These are phyloP conservation scores for Penaeus vannamei DNA, from an alignment of 1,140 invertebrate species.

Conservation along the genomic window DNA sequence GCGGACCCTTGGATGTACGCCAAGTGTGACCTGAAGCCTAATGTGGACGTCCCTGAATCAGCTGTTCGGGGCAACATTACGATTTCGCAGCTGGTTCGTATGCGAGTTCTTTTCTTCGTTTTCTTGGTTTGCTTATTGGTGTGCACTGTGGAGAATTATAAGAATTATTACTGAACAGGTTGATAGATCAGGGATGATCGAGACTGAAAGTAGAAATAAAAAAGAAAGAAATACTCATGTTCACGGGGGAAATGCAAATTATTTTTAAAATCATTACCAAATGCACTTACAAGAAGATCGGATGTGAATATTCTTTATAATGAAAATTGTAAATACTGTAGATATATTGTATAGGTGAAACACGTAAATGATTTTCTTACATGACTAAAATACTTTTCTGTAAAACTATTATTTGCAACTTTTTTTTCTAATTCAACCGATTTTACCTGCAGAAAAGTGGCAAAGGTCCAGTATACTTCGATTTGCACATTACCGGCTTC, in stretches of 20 bases:
- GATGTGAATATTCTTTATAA: too few species aligned
- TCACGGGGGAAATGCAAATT: too few species aligned
- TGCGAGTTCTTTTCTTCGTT: neutral
- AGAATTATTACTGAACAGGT: too few species aligned
- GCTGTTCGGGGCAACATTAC: conserved; percentile 2
- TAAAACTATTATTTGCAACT: neutral
- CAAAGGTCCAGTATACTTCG: conserved; percentile 50
- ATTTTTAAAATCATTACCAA: too few species aligned
- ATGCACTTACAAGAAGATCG: too few species aligned
- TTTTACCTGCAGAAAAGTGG: conserved; percentile 27
- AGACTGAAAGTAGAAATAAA: too few species aligned
- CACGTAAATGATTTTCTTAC: too few species aligned
- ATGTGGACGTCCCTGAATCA: conserved; percentile 12
- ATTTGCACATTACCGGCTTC: conserved; percentile 43
- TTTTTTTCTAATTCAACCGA: neutral
- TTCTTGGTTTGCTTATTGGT: neutral
- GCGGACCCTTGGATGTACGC: conserved; percentile 26
- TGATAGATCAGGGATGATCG: too few species aligned
- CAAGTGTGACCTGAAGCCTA: conserved; percentile 18
- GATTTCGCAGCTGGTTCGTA: conserved; percentile 39
- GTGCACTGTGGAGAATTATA: neutral
- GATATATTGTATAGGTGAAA: too few species aligned
- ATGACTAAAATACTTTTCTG: too few species aligned
- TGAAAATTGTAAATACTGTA: too few species aligned
- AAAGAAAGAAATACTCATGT: too few species aligned